A percentile compares a stretch with the other conserved stretches of the same genome.
Conservation (phyloP, 2,113 vertebrate genomes). For the Oryctolagus cuniculus region mOryCun1.1 NC_091448.1:10342001-10342500, state of each 20-base stretch:
- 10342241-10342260: not conserved
- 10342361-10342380: not conserved
- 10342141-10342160: not conserved
- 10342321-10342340: not conserved
- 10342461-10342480: not conserved
- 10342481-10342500: not conserved
- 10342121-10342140: no score
- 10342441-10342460: not conserved
- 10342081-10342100: no score
- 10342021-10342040: no score
- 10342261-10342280: not conserved
- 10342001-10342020: no score
- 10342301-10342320: not conserved
- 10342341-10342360: not conserved
- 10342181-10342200: constrained; percentile 6
- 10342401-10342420: not conserved
- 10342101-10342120: no score
- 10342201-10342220: not conserved
- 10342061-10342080: no score
- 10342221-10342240: not conserved
- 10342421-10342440: not conserved
- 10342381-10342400: not conserved
- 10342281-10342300: not conserved
- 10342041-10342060: no score
- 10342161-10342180: not conserved